A percentile compares a stretch with the other conserved stretches of the same genome.
Evolutionary conservation across 2,113 vertebrate species (phyloP).

Genomic region (Tachuris rubrigastra): DNA sequence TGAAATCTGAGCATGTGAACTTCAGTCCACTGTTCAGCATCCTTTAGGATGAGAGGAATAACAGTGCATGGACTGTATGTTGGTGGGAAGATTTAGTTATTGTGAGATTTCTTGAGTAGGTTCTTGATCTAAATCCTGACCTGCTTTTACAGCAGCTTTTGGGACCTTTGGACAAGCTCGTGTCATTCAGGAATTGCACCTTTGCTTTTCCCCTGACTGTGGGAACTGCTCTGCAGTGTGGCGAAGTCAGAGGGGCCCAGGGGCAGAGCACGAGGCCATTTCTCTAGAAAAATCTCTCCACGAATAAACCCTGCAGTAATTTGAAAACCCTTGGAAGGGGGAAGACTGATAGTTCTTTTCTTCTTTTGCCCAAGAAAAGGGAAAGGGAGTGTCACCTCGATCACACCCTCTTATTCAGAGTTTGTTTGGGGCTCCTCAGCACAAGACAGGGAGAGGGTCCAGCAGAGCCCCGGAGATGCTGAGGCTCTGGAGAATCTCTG

Average conservation of each 20-base stretch:
- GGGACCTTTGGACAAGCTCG: neutral
- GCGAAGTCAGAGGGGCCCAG: neutral
- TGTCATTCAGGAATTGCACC: no score
- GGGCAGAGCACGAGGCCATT: rapidly evolving
- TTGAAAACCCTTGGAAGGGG: neutral
- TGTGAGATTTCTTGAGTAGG: neutral
- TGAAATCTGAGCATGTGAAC: rapidly evolving
- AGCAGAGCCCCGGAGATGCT: neutral
- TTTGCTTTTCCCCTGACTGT: neutral
- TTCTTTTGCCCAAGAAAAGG: neutral
- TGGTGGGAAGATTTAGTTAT: neutral
- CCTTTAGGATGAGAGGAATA: neutral
- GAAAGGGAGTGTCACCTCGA: neutral
- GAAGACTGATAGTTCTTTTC: neutral
- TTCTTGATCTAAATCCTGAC: neutral
- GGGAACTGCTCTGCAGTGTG: rapidly evolving
- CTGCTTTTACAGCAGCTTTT: neutral
- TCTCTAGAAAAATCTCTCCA: neutral
- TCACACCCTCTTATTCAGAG: neutral
- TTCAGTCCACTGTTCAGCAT: neutral
- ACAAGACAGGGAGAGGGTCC: neutral
- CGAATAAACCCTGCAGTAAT: neutral
- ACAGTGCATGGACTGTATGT: rapidly evolving
- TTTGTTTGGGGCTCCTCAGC: neutral
- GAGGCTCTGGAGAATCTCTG: neutral